These are phyloP conservation scores for Actias luna DNA, from an alignment of 2,888 invertebrate species.

Conservation along the genomic window DNA sequence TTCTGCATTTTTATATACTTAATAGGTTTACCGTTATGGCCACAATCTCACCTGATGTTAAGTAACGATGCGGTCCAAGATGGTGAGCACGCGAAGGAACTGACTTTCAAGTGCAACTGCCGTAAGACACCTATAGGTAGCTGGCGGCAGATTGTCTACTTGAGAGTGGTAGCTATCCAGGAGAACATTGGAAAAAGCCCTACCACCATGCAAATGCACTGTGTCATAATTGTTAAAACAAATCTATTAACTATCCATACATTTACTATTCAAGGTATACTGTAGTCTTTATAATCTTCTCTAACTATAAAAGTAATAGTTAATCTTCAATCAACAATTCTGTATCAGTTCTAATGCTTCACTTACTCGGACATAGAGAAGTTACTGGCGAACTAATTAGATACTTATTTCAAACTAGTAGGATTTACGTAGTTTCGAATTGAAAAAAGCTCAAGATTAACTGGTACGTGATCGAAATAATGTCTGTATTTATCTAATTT, in stretches of 20 bases:
- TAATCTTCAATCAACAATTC: neutral
- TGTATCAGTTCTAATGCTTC: conserved; percentile 12
- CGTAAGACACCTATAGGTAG: no score
- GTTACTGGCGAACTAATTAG: conserved; percentile 14
- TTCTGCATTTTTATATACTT: no score
- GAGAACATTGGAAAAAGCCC: no score
- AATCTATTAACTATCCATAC: neutral
- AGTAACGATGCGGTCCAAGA: no score
- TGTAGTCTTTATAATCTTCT: neutral
- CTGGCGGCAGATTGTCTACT: no score
- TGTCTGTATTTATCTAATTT: conserved; percentile 9
- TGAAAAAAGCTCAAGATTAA: conserved; percentile 6
- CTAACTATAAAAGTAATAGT: neutral
- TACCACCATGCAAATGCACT: no score
- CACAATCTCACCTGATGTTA: no score
- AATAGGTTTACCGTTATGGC: no score
- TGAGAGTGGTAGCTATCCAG: no score
- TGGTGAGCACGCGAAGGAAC: no score
- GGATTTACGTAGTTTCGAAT: conserved; percentile 5
- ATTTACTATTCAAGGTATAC: neutral
- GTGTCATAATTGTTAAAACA: no score
- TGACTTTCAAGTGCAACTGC: no score
- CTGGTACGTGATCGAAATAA: conserved; percentile 12
- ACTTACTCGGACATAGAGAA: neutral
- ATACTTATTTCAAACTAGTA: conserved; percentile 12